Evolutionary conservation across 1,140 invertebrate species (phyloP).

Genomic region (Amyelois transitella): DNA sequence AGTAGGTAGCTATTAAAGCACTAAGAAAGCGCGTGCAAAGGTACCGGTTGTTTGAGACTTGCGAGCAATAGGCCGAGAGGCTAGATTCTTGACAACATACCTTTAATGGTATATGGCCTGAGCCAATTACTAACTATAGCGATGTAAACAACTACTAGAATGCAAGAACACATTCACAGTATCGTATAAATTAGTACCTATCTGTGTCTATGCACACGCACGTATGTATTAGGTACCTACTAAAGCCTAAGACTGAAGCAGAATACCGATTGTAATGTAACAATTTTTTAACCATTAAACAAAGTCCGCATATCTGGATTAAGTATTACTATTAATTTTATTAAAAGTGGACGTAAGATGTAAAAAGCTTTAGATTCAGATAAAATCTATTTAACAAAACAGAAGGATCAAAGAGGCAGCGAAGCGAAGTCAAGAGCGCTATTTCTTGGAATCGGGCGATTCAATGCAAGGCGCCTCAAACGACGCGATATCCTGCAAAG

Average conservation of each 20-base stretch:
- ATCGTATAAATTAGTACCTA: neutral
- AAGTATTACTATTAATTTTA: too few relatives aligned
- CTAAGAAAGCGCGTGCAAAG: constrained; percentile 30
- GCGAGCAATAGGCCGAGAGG: constrained; percentile 11
- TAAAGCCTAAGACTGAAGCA: too few relatives aligned
- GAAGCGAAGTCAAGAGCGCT: neutral
- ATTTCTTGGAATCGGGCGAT: neutral
- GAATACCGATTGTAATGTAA: too few relatives aligned
- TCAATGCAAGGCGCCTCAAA: neutral
- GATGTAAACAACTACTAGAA: constrained; percentile 32
- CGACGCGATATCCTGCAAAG: neutral
- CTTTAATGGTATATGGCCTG: constrained; percentile 35
- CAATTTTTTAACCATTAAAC: too few relatives aligned
- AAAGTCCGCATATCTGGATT: too few relatives aligned
- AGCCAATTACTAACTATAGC: constrained; percentile 42
- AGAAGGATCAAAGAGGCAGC: neutral
- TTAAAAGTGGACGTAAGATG: too few relatives aligned
- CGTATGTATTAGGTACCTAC: too few relatives aligned
- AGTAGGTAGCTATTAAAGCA: constrained; percentile 15
- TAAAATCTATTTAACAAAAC: neutral
- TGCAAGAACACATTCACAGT: constrained; percentile 6
- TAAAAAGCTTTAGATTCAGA: too few relatives aligned
- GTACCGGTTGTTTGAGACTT: constrained; percentile 1
- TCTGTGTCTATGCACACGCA: neutral
- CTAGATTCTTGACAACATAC: constrained; percentile 43